Base-by-base conservation (phyloP, 2,797 vertebrate species). In the Carapus acus region DNA sequence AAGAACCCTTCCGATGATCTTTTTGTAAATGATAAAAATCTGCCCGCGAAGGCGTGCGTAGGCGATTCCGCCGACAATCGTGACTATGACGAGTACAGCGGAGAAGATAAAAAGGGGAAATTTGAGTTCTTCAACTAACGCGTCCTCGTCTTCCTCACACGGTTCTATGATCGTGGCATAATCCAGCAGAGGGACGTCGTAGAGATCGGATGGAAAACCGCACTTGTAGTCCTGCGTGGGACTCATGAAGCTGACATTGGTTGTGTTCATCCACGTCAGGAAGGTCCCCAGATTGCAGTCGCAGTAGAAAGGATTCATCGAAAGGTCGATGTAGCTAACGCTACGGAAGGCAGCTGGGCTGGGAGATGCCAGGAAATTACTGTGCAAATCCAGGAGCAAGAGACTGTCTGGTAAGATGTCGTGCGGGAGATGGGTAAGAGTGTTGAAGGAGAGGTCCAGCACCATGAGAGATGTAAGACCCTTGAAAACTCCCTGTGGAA, bases 1-100 rank as follows among this genome's bases (percentile, higher is more conserved):
- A 0, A 89, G 31, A 4, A 91, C 15, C 20, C 62, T 69, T 4
- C 56, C 37, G 1, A 56, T 24, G 1, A 81, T 29, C 15, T 68
- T 89, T 73, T 86, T 91, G 74, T 90, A 94, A 55, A 87, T 71
- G 22, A 81, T 20, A 48, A 92, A 96, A 67, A 89, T 83, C 46
- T 62, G 17, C 0, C 92, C 90, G 20, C 88, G 69, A n/a, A 86
- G 80, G 36, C 20, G 87, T 4, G 69, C 74, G 2, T 85, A 85
- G 13, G 66, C 1, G 0, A 92, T 31, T 15, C 62, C 43, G 0
- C 69, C 5, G 2, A 62, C 8, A 7, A 80, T 54, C 42, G 84
- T 40, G 0, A 66, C 0, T 0, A 67, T 19, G 42, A 87, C 1
- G 1, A 79, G 21, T 39, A 81, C 0, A 0, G 63, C 47, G 16